Conservation (phyloP, 2,113 vertebrate genomes). For the Microtus ochrogaster region DNA sequence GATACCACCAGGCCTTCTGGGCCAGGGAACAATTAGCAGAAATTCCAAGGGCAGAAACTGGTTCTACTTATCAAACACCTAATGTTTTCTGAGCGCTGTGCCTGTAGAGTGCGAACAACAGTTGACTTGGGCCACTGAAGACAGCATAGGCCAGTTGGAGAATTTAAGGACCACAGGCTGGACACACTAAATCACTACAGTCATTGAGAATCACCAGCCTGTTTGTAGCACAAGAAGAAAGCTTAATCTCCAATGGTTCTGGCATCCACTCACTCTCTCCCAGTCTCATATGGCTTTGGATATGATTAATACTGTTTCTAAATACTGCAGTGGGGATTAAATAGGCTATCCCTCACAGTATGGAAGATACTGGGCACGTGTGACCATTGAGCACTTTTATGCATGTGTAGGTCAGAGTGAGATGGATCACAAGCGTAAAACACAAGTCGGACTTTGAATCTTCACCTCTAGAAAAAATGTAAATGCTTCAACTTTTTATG, state of each 20-base stretch:
- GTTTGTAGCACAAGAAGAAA: not conserved
- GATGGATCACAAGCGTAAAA: not conserved
- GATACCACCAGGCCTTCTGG: not conserved
- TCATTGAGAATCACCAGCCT: not conserved
- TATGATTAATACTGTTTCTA: not conserved
- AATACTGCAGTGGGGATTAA: not conserved
- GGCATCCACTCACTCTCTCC: not conserved
- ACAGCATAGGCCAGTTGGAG: not conserved
- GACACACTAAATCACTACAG: not conserved
- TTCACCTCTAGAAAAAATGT: not conserved
- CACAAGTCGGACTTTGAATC: not conserved
- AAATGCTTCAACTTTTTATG: not conserved
- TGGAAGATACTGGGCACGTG: too few species aligned
- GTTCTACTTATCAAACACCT: not conserved
- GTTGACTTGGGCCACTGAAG: not conserved
- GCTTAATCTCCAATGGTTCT: not conserved
- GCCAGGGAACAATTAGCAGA: not conserved
- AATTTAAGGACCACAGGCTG: not conserved
- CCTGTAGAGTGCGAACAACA: not conserved
- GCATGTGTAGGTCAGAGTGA: not conserved
- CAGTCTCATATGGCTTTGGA: not conserved
- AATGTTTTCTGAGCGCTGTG: not conserved
- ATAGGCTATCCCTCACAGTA: too few species aligned
- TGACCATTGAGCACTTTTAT: too few species aligned
- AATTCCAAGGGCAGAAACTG: not conserved